Percentiles rank a stretch among this genome's conserved stretches.
These are phyloP conservation scores for Alviniconcha marisindica DNA, from an alignment of 1,140 invertebrate species.

Conservation along the genomic window DNA sequence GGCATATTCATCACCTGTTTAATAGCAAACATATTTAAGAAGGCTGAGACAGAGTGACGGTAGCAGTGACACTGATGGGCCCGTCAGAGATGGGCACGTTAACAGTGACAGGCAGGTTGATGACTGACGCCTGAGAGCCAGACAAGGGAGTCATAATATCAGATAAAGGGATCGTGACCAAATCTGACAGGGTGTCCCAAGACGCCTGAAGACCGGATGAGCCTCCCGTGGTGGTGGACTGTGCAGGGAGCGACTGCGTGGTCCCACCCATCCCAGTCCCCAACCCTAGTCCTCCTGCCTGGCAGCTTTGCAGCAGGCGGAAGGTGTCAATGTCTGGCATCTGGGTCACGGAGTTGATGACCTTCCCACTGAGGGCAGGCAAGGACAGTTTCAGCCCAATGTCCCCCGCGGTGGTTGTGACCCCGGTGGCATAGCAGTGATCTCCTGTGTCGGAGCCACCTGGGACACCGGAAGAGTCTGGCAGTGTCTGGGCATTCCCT, in stretches of 20 bases:
- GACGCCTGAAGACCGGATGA: slow-evolving; percentile 17
- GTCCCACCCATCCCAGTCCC: neutral
- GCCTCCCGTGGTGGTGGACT: neutral
- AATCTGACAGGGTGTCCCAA: slow-evolving; percentile 23
- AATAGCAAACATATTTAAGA: too few relatives aligned
- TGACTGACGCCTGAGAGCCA: slow-evolving; percentile 5
- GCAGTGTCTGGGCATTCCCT: neutral
- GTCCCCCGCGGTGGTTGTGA: neutral
- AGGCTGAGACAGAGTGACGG: slow-evolving; percentile 12
- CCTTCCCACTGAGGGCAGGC: neutral
- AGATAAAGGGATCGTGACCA: slow-evolving; percentile 11
- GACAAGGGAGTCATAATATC: slow-evolving; percentile 22
- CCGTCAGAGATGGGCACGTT: slow-evolving; percentile 23
- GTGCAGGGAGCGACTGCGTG: neutral
- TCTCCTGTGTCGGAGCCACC: slow-evolving; percentile 12
- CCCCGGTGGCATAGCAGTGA: slow-evolving; percentile 40
- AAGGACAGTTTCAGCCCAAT: slow-evolving; percentile 2
- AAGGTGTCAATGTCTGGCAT: neutral
- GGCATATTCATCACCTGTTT: too few relatives aligned
- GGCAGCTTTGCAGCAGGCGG: slow-evolving; percentile 16
- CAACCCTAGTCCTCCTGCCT: neutral
- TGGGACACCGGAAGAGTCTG: neutral
- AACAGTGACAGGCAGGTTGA: slow-evolving; percentile 34
- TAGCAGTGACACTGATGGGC: slow-evolving; percentile 14
- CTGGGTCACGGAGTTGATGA: neutral